Percentiles rank a stretch among this genome's conserved stretches.
Evolutionary conservation across 2,888 invertebrate species (phyloP).

Genomic region (Nasonovia ribisnigri): DNA sequence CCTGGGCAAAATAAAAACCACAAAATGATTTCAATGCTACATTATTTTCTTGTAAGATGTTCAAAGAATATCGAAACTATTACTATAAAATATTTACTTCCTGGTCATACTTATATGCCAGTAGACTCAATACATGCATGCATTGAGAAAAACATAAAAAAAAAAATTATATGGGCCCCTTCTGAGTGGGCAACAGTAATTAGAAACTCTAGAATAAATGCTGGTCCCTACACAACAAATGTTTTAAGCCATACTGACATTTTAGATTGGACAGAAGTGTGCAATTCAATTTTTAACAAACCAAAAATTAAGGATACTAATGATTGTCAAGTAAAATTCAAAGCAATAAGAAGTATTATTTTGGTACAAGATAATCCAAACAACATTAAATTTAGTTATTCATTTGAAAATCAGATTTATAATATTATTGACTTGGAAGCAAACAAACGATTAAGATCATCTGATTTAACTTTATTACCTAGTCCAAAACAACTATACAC

Average conservation of each 20-base stretch:
- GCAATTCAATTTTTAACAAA: conserved; percentile 4
- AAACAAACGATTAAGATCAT: conserved; percentile 22
- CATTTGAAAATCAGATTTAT: conserved; percentile 19
- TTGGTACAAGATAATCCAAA: conserved; percentile 8
- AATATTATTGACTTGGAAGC: conserved; percentile 22
- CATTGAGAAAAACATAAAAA: conserved; percentile 70
- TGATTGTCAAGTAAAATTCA: background rate
- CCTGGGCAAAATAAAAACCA: conserved; percentile 67
- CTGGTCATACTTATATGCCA: conserved; percentile 70
- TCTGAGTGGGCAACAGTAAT: conserved; percentile 66
- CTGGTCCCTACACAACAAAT: conserved; percentile 30
- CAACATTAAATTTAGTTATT: conserved; percentile 23
- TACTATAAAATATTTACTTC: conserved; percentile 68
- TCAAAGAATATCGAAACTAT: conserved; percentile 30
- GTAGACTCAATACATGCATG: conserved; percentile 70
- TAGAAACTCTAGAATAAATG: conserved; percentile 59
- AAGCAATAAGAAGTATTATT: conserved; percentile 15
- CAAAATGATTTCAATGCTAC: conserved; percentile 54
- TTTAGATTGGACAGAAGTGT: conserved; percentile 40
- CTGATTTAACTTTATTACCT: conserved; percentile 15
- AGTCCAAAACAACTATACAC: conserved; percentile 28
- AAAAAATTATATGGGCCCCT: conserved; percentile 68
- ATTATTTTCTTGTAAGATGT: conserved; percentile 6
- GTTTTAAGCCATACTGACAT: conserved; percentile 23
- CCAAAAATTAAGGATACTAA: background rate